phyloP scores from a whole-genome alignment of 2,797 vertebrate genomes.

The Macropodus opercularis region DNA sequence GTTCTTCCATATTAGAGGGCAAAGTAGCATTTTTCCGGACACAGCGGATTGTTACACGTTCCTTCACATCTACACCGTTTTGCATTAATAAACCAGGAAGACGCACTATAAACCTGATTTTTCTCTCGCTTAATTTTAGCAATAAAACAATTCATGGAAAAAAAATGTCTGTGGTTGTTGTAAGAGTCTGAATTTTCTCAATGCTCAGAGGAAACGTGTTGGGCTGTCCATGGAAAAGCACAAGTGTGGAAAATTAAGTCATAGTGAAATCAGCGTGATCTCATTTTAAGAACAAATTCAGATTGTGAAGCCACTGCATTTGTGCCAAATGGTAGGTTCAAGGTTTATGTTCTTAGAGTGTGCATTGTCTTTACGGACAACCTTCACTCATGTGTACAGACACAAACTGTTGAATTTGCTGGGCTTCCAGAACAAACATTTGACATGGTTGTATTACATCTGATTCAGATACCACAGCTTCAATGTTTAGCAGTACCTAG shows the following conservation, averaged over 20 bases:
- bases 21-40: too few relatives aligned
- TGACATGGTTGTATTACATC: too few relatives aligned
- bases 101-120: too few relatives aligned
- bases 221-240: slow-evolving; percentile 16
- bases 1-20: too few relatives aligned
- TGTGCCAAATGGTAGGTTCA: background rate
- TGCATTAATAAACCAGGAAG: background rate
- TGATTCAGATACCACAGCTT: too few relatives aligned
- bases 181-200: slow-evolving; percentile 45
- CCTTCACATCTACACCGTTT: background rate
- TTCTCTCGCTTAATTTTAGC: too few relatives aligned
- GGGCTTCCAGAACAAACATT: background rate
- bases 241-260: slow-evolving; percentile 43
- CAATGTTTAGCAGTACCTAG: too few relatives aligned
- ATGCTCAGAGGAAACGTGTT: slow-evolving; percentile 6
- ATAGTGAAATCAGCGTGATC: slow-evolving; percentile 20
- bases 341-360: background rate
- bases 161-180: slow-evolving; percentile 6
- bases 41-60: too few relatives aligned
- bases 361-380: background rate
- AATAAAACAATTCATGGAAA: slow-evolving; percentile 12
- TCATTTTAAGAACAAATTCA: slow-evolving; percentile 25
- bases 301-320: slow-evolving; percentile 7
- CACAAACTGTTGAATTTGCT: background rate
- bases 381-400: too few relatives aligned